Conservation (phyloP, 2,888 invertebrate genomes). For the Branchipolynoe longqiensis region DNA sequence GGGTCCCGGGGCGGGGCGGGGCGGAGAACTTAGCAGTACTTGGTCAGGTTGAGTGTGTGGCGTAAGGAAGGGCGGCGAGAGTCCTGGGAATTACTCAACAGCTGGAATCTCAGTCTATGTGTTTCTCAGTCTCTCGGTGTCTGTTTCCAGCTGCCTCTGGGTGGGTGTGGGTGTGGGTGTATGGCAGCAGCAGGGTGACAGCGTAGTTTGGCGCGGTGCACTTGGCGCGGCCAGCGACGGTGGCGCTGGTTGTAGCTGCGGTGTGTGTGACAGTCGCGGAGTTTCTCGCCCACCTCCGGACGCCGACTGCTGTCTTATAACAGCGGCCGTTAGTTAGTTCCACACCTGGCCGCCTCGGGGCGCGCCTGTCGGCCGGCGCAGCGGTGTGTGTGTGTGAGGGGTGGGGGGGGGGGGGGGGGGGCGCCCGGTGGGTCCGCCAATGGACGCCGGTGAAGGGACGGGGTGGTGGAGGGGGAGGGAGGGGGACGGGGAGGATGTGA, state of each 20-base stretch:
- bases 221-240: background rate
- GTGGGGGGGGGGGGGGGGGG: background rate
- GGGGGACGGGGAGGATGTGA: background rate
- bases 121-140: too few species aligned
- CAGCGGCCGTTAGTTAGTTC: background rate
- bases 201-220: too few species aligned
- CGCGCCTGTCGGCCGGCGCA: background rate
- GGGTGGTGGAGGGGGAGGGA: background rate
- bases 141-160: too few species aligned
- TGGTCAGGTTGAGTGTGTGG: background rate
- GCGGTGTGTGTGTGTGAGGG: background rate
- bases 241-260: background rate
- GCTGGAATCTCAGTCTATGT: background rate
- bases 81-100: too few species aligned
- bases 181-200: too few species aligned
- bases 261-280: background rate
- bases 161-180: too few species aligned
- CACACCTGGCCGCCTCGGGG: constrained; percentile 14
- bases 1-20: background rate
- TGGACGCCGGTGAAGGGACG: too few species aligned
- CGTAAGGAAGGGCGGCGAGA: background rate
- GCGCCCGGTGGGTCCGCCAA: too few species aligned
- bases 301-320: constrained; percentile 8
- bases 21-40: background rate
- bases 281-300: background rate